Evolutionary conservation across 2,113 vertebrate species (phyloP).

Genomic region (Alaudala cheleensis): DNA sequence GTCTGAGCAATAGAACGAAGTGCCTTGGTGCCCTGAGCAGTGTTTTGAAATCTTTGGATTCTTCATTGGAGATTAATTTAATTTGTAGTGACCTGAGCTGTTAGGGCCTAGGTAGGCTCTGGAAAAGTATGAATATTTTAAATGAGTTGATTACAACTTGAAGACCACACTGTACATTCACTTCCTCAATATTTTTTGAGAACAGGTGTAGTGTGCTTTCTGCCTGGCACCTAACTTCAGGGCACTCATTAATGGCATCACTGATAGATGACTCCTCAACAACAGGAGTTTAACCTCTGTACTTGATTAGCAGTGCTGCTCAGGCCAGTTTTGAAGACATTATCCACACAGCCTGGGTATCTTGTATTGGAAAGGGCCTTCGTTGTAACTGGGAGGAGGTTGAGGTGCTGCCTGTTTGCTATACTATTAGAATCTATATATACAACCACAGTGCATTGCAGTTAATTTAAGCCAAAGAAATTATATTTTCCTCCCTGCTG

Average conservation of each 20-base stretch:
- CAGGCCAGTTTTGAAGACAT: background rate
- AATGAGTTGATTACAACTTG: background rate
- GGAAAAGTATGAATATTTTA: background rate
- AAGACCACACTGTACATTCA: background rate
- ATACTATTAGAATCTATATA: background rate
- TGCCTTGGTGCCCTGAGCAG: background rate
- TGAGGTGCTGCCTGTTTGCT: background rate
- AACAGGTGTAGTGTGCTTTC: background rate
- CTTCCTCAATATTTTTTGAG: background rate
- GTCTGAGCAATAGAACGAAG: background rate
- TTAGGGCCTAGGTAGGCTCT: background rate
- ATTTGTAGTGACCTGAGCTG: background rate
- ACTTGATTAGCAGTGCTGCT: background rate
- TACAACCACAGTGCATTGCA: background rate
- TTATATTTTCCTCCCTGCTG: background rate
- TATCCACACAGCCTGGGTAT: background rate
- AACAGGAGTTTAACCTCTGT: background rate
- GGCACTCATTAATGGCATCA: background rate
- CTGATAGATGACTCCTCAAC: background rate
- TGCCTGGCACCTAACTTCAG: background rate
- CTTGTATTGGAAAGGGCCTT: background rate
- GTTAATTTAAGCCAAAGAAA: background rate
- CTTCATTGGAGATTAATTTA: background rate
- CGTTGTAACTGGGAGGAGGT: background rate
- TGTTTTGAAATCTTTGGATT: background rate